Percentiles rank a stretch among this genome's conserved stretches.
phyloP scores from a whole-genome alignment of 1,140 invertebrate species.

The Drosophila seguyi region DNA sequence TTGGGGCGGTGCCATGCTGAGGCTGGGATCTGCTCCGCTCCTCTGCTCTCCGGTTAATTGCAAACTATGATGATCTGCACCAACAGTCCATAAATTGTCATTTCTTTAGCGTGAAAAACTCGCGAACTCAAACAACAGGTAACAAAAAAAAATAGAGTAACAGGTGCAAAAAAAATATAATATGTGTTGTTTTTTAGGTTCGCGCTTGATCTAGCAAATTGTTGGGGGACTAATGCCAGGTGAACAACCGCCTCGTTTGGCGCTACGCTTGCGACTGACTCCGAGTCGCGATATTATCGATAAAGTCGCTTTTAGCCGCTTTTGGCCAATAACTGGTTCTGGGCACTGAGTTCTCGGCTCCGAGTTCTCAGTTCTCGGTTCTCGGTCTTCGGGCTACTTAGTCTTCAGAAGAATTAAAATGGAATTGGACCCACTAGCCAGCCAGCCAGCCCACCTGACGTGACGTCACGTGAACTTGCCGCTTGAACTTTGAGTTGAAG shows the following conservation, averaged over 20 bases:
- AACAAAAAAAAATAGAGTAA: slow-evolving; percentile 8
- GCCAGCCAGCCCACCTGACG: slow-evolving; percentile 5
- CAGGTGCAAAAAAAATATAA: slow-evolving; percentile 6
- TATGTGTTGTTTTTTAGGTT: slow-evolving; percentile 27
- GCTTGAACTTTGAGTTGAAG: slow-evolving; percentile 71
- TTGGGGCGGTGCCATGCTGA: slow-evolving; percentile 59
- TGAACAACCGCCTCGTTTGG: slow-evolving; percentile 56
- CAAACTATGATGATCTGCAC: slow-evolving; percentile 76
- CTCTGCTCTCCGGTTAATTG: slow-evolving; percentile 37
- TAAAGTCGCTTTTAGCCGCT: slow-evolving; percentile 19
- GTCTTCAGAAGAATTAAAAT: slow-evolving; percentile 22
- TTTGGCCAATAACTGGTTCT: slow-evolving; percentile 56
- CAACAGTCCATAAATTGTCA: slow-evolving; percentile 75
- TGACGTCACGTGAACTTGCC: slow-evolving; percentile 71
- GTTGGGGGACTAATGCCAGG: slow-evolving; percentile 7
- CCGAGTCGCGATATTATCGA: slow-evolving; percentile 42
- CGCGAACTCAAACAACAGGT: slow-evolving; percentile 28
- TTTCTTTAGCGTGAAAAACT: slow-evolving; percentile 37
- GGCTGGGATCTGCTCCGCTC: slow-evolving; percentile 8
- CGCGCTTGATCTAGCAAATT: slow-evolving; percentile 43
- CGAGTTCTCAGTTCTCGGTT: not conserved
- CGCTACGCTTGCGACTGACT: slow-evolving; percentile 68
- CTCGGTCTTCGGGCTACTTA: slow-evolving; percentile 3
- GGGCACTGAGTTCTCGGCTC: slow-evolving; percentile 14
- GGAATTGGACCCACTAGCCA: slow-evolving; percentile 26